A percentile compares a stretch with the other conserved stretches of the same genome.
Conservation (phyloP, 2,113 vertebrate species). For the Pelodiscus sinensis region DNA sequence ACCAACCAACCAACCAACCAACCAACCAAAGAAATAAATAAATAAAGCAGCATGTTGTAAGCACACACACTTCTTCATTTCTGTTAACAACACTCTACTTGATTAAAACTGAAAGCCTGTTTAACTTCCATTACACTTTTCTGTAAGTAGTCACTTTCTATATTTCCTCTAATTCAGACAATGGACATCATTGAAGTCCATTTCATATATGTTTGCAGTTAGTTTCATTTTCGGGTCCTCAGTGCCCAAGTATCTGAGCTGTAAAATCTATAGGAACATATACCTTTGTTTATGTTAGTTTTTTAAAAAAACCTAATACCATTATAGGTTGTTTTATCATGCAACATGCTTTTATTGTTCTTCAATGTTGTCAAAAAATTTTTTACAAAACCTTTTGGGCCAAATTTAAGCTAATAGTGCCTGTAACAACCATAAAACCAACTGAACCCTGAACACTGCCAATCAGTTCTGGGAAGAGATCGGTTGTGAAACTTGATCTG, state of each 20-base stretch:
- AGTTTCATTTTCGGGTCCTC: neutral
- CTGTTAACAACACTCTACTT: neutral
- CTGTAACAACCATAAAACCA: neutral
- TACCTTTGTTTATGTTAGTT: neutral
- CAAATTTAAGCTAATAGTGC: neutral
- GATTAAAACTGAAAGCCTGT: neutral
- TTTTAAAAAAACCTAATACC: neutral
- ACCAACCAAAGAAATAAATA: neutral
- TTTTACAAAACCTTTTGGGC: fast-evolving
- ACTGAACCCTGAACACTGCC: constrained; percentile 13
- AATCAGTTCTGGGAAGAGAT: neutral
- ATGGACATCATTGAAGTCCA: neutral
- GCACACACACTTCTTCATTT: neutral
- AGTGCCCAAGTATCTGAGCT: neutral
- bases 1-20: neutral
- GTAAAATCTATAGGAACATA: neutral
- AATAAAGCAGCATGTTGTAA: neutral
- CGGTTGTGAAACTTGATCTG: constrained; percentile 63
- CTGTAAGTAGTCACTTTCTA: neutral
- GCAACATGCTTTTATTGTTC: neutral
- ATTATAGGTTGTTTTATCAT: neutral
- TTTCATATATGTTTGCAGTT: neutral
- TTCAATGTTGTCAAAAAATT: neutral
- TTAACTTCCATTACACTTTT: neutral
- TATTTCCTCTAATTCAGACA: neutral